These are phyloP conservation scores for Drosophila affinis DNA, from an alignment of 2,888 invertebrate genomes.

Conservation along the genomic window DNA sequence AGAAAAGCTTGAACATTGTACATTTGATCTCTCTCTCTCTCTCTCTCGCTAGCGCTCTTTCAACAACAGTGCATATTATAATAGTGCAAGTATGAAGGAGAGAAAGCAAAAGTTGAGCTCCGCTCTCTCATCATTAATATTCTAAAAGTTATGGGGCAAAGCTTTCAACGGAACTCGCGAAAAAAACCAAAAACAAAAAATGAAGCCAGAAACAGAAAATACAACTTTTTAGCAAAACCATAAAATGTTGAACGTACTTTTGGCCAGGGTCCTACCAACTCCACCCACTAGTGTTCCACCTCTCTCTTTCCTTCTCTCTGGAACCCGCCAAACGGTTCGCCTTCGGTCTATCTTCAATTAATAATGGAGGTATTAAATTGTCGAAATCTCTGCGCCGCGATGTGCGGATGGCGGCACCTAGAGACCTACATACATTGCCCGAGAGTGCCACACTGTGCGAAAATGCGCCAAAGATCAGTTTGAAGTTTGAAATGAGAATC, in stretches of 20 bases:
- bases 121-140: constrained; percentile 67
- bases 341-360: constrained; percentile 75
- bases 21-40: constrained; percentile 9
- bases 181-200: neutral
- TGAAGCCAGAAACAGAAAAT: constrained; percentile 22
- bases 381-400: constrained; percentile 71
- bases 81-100: constrained; percentile 32
- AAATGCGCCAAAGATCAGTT: neutral
- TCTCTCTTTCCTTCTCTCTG: too few species aligned
- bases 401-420: constrained; percentile 58
- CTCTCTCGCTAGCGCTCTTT: neutral
- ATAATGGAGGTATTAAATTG: constrained; percentile 81
- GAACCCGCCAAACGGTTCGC: neutral
- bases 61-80: constrained; percentile 25
- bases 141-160: constrained; percentile 74
- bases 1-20: constrained; percentile 12
- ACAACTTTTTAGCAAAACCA: constrained; percentile 37
- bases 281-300: neutral
- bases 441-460: constrained; percentile 2
- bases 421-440: constrained; percentile 55
- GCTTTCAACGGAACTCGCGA: constrained; percentile 56
- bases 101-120: constrained; percentile 38
- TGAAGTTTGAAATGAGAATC: too few species aligned
- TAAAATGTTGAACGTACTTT: constrained; percentile 29
- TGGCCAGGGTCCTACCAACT: neutral